Conservation (phyloP, 2,113 vertebrate species). For the Struthidea cinerea region DNA sequence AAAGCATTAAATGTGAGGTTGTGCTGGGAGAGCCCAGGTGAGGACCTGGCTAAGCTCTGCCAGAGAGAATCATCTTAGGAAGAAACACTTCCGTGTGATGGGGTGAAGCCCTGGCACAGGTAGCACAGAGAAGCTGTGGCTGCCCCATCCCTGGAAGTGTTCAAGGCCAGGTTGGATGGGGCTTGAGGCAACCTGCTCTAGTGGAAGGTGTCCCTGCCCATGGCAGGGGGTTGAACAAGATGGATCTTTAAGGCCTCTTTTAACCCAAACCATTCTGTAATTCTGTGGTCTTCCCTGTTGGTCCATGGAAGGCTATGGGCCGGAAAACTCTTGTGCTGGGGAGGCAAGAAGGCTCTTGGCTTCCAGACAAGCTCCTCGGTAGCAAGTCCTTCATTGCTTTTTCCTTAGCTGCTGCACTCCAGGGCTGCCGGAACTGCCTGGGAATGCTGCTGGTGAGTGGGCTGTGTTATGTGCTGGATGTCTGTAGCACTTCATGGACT, state of each 20-base stretch:
- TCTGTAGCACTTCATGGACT: not conserved
- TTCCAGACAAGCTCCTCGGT: not conserved
- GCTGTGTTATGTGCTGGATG: not conserved
- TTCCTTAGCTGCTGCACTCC: not conserved
- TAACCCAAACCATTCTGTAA: not conserved
- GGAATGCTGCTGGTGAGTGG: not conserved
- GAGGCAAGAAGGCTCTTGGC: not conserved
- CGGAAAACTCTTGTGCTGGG: not conserved
- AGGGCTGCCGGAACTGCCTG: not conserved
- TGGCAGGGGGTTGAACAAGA: fast-evolving
- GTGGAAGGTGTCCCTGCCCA: not conserved
- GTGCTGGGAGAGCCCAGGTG: not conserved
- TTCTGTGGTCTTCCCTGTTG: not conserved
- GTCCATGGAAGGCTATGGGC: not conserved
- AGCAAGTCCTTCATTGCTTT: not conserved
- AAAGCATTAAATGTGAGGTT: not conserved
- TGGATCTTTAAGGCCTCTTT: not conserved
- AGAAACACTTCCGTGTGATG: not conserved
- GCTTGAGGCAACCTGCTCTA: not conserved
- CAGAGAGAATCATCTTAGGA: not conserved
- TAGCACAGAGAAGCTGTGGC: not conserved
- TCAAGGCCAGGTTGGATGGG: not conserved
- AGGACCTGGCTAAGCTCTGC: not conserved
- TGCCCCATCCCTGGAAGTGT: not conserved
- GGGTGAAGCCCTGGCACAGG: not conserved